Evolutionary conservation across 2,113 vertebrate genomes (phyloP).

Genomic region (Butorides virescens): DNA sequence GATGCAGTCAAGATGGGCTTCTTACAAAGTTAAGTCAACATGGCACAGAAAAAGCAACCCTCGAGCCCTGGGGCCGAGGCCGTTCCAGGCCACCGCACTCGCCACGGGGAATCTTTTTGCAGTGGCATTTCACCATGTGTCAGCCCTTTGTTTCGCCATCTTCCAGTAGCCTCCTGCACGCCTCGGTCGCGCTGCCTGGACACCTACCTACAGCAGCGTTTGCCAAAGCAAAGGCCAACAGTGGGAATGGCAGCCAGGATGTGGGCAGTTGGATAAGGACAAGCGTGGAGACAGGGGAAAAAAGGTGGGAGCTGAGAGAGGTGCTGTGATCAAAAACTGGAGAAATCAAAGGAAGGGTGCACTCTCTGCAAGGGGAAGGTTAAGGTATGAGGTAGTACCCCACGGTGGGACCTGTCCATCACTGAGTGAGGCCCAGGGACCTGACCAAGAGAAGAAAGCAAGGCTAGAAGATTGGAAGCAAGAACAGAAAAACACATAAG

Average conservation of each 20-base stretch:
- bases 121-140: slow-evolving; percentile 27
- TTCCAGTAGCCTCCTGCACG: not conserved
- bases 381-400: not conserved
- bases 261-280: not conserved
- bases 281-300: not conserved
- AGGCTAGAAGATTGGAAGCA: not conserved
- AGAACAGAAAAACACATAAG: not conserved
- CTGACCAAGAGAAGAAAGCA: not conserved
- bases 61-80: not conserved
- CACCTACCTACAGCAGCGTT: slow-evolving; percentile 11
- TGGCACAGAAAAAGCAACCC: slow-evolving; percentile 35
- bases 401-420: not conserved
- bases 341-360: not conserved
- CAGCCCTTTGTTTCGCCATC: slow-evolving; percentile 31
- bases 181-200: not conserved
- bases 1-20: slow-evolving; percentile 46
- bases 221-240: not conserved
- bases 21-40: slow-evolving; percentile 55
- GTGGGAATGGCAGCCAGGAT: not conserved
- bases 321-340: not conserved
- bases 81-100: slow-evolving; percentile 33
- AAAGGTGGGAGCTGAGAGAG: not conserved
- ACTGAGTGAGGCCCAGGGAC: no score
- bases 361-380: not conserved
- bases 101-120: not conserved